These are phyloP conservation scores for Platycheirus rosarum DNA, from an alignment of 2,888 invertebrate genomes.

Conservation along the genomic window DNA sequence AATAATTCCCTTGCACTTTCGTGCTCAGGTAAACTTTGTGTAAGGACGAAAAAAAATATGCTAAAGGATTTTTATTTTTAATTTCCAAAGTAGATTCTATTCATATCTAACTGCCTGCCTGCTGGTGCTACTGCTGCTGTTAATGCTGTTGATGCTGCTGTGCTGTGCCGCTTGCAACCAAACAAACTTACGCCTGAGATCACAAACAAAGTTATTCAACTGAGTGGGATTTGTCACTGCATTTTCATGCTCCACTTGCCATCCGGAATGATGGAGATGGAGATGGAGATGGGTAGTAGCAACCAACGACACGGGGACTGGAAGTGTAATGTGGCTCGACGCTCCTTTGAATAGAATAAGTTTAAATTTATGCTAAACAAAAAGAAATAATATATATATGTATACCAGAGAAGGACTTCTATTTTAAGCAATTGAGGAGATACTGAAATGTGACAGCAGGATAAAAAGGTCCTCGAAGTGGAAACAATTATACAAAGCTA, in stretches of 20 bases:
- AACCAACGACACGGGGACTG: constrained; percentile 21
- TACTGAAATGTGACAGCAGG: constrained; percentile 21
- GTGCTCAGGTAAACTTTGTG: background rate
- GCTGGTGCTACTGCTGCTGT: background rate
- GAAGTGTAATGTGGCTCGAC: constrained; percentile 61
- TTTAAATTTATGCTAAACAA: constrained; percentile 63
- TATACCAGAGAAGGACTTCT: constrained; percentile 27
- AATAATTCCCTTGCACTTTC: constrained; percentile 16
- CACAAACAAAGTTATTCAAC: constrained; percentile 71
- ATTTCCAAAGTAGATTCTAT: constrained; percentile 67
- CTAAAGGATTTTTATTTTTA: constrained; percentile 66
- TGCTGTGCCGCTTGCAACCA: constrained; percentile 26
- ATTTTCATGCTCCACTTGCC: constrained; percentile 73
- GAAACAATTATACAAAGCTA: constrained; percentile 4
- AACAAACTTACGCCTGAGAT: constrained; percentile 58
- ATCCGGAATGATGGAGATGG: constrained; percentile 70
- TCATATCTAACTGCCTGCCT: constrained; percentile 33
- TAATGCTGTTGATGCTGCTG: background rate
- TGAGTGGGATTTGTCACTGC: constrained; percentile 74
- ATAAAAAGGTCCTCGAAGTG: constrained; percentile 45
- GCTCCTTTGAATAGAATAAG: constrained; percentile 63
- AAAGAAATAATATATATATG: background rate
- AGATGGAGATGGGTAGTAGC: constrained; percentile 36
- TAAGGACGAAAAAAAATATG: background rate
- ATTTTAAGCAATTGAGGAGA: constrained; percentile 56